phyloP scores from a whole-genome alignment of 2,888 invertebrate species.

The Catocala fraxini region DNA sequence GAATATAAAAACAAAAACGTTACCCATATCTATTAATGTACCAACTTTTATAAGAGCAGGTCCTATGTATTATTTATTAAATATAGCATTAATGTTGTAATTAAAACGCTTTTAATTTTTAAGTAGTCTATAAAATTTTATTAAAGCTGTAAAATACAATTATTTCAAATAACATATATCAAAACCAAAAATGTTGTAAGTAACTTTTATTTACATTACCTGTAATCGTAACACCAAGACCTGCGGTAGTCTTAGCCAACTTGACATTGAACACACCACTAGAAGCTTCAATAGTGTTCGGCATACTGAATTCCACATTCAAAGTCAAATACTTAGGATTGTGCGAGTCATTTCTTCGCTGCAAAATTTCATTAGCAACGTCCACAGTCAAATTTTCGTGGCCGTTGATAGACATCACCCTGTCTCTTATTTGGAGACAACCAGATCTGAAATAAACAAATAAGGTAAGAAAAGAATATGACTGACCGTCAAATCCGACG shows the following conservation, averaged over 20 bases:
- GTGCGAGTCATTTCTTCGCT: constrained; percentile 87
- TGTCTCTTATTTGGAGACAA: constrained; percentile 93
- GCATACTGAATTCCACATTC: constrained; percentile 96
- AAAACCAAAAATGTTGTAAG: too few species aligned
- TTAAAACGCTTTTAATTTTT: too few species aligned
- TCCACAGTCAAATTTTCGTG: constrained; percentile 89
- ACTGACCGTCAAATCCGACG: too few species aligned
- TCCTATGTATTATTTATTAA: too few species aligned
- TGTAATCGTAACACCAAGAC: constrained; percentile 96
- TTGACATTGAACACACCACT: constrained; percentile 97
- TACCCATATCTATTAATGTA: too few species aligned
- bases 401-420: constrained; percentile 95
- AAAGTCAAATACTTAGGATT: constrained; percentile 91
- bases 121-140: too few species aligned
- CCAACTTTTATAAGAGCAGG: too few species aligned
- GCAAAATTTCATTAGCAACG: constrained; percentile 88
- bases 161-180: too few species aligned
- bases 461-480: neutral
- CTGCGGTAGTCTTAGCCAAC: constrained; percentile 92
- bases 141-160: too few species aligned
- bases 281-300: constrained; percentile 96
- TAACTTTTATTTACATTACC: constrained; percentile 81
- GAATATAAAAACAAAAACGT: constrained; percentile 13
- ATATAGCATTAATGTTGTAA: too few species aligned
- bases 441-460: constrained; percentile 85